Evolutionary conservation across 2,113 vertebrate species (phyloP), one percentile per base, ranked within the genome.

Genomic region (Trochalopteron elliotii): DNA sequence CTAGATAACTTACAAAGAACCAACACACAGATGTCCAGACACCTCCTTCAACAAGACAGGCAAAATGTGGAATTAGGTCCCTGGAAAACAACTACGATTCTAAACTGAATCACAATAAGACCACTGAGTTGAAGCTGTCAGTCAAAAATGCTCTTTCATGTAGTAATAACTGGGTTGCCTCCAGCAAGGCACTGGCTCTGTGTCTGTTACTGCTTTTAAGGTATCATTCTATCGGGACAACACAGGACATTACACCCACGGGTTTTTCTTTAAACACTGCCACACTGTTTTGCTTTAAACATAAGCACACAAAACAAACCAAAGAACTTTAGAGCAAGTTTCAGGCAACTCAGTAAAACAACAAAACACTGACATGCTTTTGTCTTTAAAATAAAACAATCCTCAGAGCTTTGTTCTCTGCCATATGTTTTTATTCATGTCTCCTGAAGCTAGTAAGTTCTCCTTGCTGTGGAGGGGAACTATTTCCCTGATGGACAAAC

Each of bases 191-290:
- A n/a, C 37, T n/a, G 55, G 20, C 21, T 80, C 14, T 60, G 7
- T 63, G 39, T 23, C 33, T 83, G 45, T 42, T 28, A 31, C 37
- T 49, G 28, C 31, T 91, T 77, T 88, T 42, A 65, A 69, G 55
- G 35, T 21, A 20, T 25, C 39, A 5, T 31, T 27, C 20, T 60
- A 40, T 15, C 67, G 65, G 31, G 75, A 59, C 55, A 69, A n/a
- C 1, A 8, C 27, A 30, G 57, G 45, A 72, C 11, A 76, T 33
- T 12, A 15, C 57, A 60, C 13, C 27, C 0, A 0, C 28, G 42
- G 35, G 10, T 61, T 81, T 79, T 4, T 1, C 16, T 64, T 74
- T 67, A 50, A 52, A n/a, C 9, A n/a, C 28, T 55, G 42, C 30
- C 60, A 83, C 69, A 11, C 15, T 15, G 10, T 60, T 81, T 79